Evolutionary conservation across 2,113 vertebrate species (phyloP).

Genomic region (Hydrolagus affinis): DNA sequence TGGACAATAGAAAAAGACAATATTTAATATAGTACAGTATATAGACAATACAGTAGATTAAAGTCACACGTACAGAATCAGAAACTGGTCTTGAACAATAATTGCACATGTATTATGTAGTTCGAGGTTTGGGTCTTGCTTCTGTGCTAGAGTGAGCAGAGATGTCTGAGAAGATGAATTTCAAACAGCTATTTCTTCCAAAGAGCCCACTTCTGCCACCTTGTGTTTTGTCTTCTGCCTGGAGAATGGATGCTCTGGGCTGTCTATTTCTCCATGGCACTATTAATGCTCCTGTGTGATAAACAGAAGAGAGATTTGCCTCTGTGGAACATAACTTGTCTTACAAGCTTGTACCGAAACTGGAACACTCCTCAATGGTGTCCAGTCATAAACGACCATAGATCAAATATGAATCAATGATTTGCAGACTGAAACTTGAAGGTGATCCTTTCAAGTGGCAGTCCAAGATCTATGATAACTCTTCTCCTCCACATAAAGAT

Average conservation of each 20-base stretch:
- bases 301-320: background rate
- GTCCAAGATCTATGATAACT: background rate
- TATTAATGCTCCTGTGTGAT: background rate
- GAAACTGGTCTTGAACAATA: background rate
- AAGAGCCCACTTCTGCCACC: no score
- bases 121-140: background rate
- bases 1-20: no score
- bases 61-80: no score
- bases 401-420: background rate
- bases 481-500: background rate
- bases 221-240: background rate
- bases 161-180: background rate
- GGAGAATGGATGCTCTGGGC: background rate
- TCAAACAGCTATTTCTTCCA: no score
- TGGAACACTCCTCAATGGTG: background rate
- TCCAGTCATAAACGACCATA: background rate
- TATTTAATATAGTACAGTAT: no score
- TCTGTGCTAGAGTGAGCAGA: background rate
- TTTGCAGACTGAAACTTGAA: background rate
- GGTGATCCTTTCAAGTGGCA: background rate
- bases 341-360: background rate
- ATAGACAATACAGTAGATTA: no score
- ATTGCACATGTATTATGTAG: background rate
- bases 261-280: background rate
- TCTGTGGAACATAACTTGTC: background rate